Conservation (phyloP, 2,797 vertebrate genomes). For the Onychomys leucogaster region DNA sequence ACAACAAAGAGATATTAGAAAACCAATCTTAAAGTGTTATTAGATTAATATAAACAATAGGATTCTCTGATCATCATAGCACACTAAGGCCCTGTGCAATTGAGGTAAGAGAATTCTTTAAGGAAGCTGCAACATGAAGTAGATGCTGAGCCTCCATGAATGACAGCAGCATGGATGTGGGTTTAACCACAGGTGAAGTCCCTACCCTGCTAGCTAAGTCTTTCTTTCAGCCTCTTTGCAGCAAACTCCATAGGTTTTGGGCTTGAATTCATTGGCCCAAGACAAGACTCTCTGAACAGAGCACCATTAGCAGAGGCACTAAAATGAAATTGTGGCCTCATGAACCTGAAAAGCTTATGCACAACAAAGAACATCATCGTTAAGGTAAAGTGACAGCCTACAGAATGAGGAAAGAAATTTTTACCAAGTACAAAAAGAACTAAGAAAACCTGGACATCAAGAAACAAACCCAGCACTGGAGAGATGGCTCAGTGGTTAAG, state of each 20-base stretch:
- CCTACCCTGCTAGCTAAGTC: too few relatives aligned
- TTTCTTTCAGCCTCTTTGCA: too few relatives aligned
- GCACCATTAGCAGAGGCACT: background rate
- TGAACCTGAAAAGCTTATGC: background rate
- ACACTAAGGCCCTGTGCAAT: background rate
- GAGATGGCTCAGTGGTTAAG: too few relatives aligned
- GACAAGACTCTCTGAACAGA: background rate
- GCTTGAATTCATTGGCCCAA: background rate
- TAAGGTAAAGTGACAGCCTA: background rate
- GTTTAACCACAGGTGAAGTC: background rate
- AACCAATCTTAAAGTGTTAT: background rate
- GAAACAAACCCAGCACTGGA: too few relatives aligned
- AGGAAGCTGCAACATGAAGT: background rate
- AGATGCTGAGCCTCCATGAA: background rate
- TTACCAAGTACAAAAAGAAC: background rate
- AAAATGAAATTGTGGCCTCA: background rate
- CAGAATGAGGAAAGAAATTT: background rate
- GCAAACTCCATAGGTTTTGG: too few relatives aligned
- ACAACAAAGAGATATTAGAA: background rate
- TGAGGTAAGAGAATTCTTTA: background rate
- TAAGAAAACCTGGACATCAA: background rate
- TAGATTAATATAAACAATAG: background rate
- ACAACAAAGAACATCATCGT: background rate
- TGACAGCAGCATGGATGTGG: background rate
- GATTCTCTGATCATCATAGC: background rate